Conservation (phyloP, 2,113 vertebrate genomes). For the Tonatia bakeri region DNA sequence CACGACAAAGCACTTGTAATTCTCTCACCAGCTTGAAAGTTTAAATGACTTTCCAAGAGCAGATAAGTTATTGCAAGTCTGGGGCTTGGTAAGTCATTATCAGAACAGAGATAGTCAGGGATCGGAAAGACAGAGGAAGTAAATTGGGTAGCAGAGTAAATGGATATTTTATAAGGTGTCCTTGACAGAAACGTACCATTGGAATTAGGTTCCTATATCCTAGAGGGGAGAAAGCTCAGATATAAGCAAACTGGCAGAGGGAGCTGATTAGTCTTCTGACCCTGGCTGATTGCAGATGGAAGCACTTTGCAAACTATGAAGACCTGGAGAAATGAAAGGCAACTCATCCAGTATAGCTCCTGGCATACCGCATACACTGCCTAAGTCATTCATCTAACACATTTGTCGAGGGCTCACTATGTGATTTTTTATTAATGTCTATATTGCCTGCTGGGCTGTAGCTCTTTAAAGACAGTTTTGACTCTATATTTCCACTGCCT, state of each 20-base stretch:
- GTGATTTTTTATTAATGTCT: background rate
- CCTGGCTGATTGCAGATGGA: background rate
- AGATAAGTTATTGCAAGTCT: background rate
- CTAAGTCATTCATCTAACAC: background rate
- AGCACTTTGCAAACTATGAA: background rate
- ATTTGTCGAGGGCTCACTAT: background rate
- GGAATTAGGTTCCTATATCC: background rate
- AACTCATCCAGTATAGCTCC: background rate
- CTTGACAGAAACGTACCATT: background rate
- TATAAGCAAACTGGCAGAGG: background rate
- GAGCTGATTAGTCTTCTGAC: background rate
- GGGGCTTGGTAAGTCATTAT: background rate
- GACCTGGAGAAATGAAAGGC: background rate
- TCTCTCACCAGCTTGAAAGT: background rate
- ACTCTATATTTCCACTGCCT: background rate
- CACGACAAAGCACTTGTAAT: background rate
- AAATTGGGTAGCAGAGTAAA: background rate
- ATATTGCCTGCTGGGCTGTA: background rate
- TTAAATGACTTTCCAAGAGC: slow-evolving; percentile 1
- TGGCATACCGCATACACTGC: background rate
- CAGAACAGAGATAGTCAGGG: background rate
- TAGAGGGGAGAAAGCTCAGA: background rate
- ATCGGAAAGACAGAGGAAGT: background rate
- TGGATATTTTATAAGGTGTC: background rate
- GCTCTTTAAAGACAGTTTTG: background rate